Percentiles rank a stretch among this genome's conserved stretches.
Evolutionary conservation across 2,113 vertebrate genomes (phyloP).

Genomic region (Megatriorchis doriae): DNA sequence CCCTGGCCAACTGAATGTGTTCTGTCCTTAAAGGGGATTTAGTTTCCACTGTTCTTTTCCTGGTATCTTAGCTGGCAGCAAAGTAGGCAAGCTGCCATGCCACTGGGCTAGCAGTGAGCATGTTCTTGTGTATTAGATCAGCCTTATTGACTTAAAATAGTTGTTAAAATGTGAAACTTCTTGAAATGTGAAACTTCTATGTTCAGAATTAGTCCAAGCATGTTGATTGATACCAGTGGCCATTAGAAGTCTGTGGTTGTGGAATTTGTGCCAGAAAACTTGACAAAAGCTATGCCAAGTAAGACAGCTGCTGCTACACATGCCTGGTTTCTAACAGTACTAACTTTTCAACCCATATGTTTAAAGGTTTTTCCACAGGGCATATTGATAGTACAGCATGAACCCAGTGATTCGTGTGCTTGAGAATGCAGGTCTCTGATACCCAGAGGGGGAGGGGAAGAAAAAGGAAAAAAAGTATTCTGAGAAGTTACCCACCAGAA

Average conservation of each 20-base stretch:
- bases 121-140: conserved; percentile 52
- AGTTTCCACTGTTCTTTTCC: conserved; percentile 50
- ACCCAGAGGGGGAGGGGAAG: background rate
- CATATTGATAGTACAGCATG: background rate
- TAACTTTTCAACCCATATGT: background rate
- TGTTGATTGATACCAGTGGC: conserved; percentile 38
- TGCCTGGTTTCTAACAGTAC: conserved; percentile 32
- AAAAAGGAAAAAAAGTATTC: background rate
- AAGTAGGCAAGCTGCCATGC: conserved; percentile 39
- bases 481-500: background rate
- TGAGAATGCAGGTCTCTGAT: background rate
- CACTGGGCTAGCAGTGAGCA: background rate
- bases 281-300: conserved; percentile 53
- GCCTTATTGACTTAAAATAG: conserved; percentile 56
- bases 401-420: background rate
- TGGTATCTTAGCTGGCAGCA: conserved; percentile 42
- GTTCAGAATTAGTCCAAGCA: conserved; percentile 56
- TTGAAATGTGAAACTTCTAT: conserved; percentile 62
- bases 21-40: conserved; percentile 41
- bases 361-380: conserved; percentile 41
- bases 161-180: conserved; percentile 60
- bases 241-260: conserved; percentile 27
- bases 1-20: background rate
- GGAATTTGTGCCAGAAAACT: conserved; percentile 40
- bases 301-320: conserved; percentile 49